phyloP scores from a whole-genome alignment of 2,888 invertebrate genomes.

The Antitype chi region DNA sequence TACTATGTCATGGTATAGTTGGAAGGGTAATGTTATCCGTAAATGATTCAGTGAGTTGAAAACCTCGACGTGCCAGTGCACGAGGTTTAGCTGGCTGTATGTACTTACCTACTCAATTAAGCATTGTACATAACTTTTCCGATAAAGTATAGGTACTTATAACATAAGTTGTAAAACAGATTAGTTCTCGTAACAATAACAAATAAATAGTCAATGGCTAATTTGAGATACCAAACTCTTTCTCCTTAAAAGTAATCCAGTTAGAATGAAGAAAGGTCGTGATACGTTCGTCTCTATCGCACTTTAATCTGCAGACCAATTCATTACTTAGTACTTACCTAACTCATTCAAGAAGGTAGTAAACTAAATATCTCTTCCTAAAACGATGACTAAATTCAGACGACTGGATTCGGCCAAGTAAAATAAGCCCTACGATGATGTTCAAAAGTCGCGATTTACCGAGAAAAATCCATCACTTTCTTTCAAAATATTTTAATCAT shows the following conservation, averaged over 20 bases:
- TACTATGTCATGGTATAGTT: not conserved
- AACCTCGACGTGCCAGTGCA: not conserved
- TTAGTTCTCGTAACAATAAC: too few relatives aligned
- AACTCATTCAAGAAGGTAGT: not conserved
- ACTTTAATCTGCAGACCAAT: not conserved
- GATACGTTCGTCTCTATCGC: not conserved
- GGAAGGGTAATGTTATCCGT: not conserved
- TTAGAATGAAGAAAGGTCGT: not conserved
- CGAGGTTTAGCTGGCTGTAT: not conserved
- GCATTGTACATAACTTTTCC: not conserved
- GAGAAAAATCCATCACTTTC: not conserved
- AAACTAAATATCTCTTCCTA: not conserved
- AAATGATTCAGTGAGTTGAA: not conserved
- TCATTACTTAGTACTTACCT: not conserved
- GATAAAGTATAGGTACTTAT: not conserved
- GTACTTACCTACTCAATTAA: not conserved
- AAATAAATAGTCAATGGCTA: too few relatives aligned
- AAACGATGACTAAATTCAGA: not conserved
- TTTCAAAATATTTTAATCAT: not conserved
- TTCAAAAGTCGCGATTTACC: not conserved
- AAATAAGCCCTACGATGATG: not conserved
- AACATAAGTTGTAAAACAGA: too few relatives aligned
- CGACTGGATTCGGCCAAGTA: not conserved
- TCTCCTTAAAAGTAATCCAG: not conserved
- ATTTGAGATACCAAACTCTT: not conserved